phyloP scores from a whole-genome alignment of 1,140 invertebrate species.

The Drosophila lini region DNA sequence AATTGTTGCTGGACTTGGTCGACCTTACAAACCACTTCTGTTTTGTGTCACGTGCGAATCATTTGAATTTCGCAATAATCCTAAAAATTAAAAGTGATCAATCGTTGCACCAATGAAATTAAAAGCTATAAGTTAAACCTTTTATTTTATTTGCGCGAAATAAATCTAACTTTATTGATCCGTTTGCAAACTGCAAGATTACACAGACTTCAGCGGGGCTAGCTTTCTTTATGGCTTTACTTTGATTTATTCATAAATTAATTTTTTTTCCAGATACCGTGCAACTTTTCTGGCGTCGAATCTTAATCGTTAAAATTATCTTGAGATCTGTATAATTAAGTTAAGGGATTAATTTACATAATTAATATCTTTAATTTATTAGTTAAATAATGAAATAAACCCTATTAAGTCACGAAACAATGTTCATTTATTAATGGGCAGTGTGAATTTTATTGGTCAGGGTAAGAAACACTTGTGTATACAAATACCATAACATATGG shows the following conservation, averaged over 20 bases:
- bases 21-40: not conserved
- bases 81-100: not conserved
- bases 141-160: too few relatives aligned
- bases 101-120: too few relatives aligned
- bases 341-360: not conserved
- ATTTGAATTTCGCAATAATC: not conserved
- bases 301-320: not conserved
- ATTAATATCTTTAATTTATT: not conserved
- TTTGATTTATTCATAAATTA: constrained; percentile 22
- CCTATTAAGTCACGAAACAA: not conserved
- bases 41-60: not conserved
- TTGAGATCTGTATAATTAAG: not conserved
- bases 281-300: constrained; percentile 66
- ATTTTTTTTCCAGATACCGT: constrained; percentile 69
- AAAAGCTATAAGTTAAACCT: too few relatives aligned
- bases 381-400: not conserved
- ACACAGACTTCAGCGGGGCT: too few relatives aligned
- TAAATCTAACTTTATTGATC: too few relatives aligned
- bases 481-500: too few relatives aligned
- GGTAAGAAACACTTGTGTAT: too few relatives aligned
- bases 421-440: too few relatives aligned
- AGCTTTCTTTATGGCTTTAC: too few relatives aligned
- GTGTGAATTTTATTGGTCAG: too few relatives aligned
- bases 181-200: too few relatives aligned
- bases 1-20: not conserved